These are phyloP conservation scores for Standfussiana lucernea DNA, from an alignment of 2,888 invertebrate genomes.

Conservation along the genomic window DNA sequence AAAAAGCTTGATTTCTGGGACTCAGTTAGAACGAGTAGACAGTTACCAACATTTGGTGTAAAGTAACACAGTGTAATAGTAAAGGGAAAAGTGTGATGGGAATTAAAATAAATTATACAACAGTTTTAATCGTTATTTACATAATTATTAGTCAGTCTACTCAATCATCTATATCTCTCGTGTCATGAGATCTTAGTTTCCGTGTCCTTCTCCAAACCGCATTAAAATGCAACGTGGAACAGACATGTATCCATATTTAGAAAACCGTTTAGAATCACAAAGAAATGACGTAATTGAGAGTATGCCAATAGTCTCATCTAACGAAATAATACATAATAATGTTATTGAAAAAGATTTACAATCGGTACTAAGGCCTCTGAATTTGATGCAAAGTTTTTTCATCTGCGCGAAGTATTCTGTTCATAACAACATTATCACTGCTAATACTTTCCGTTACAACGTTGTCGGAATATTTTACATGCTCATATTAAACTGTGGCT, in stretches of 20 bases:
- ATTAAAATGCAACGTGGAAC: background rate
- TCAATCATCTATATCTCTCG: background rate
- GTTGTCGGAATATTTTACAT: background rate
- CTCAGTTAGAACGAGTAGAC: background rate
- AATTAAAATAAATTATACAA: background rate
- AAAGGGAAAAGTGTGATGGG: background rate
- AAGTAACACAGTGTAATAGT: background rate
- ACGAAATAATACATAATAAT: background rate
- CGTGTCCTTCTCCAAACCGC: background rate
- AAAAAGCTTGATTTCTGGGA: background rate
- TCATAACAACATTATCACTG: background rate
- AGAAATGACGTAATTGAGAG: background rate
- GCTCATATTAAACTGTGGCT: background rate
- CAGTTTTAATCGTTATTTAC: background rate
- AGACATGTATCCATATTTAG: background rate
- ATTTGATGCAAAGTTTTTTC: background rate
- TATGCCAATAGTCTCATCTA: background rate
- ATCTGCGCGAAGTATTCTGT: background rate
- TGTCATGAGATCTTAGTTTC: background rate
- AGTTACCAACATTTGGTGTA: background rate
- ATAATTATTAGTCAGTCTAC: background rate
- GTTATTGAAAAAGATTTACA: conserved; percentile 1
- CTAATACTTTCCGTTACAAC: background rate
- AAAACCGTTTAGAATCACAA: background rate
- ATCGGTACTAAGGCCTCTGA: background rate